A percentile compares a stretch with the other conserved stretches of the same genome.
These are phyloP conservation scores for Manis crassicaudata DNA, from an alignment of 2,797 vertebrate species.

Conservation along the genomic window DNA sequence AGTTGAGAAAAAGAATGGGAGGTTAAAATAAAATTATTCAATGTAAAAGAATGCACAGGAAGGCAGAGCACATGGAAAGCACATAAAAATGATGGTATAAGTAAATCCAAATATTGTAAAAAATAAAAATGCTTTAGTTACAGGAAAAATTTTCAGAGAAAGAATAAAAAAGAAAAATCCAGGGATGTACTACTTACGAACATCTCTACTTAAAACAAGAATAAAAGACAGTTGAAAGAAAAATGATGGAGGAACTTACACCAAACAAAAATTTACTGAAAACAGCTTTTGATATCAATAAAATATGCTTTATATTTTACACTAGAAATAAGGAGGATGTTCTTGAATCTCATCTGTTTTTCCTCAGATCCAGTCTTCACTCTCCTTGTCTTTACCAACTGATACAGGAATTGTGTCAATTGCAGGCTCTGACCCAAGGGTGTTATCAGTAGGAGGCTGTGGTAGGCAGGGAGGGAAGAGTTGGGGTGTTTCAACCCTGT, in stretches of 20 bases:
- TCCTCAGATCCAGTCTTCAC: not conserved
- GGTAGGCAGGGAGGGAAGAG: not conserved
- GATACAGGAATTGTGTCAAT: not conserved
- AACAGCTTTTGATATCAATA: not conserved
- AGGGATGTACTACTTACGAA: not conserved
- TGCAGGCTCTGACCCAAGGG: not conserved
- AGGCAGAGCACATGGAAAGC: not conserved
- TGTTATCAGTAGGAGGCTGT: not conserved
- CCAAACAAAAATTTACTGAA: not conserved
- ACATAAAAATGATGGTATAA: not conserved
- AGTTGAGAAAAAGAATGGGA: not conserved
- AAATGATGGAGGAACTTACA: not conserved
- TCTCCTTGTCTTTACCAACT: not conserved
- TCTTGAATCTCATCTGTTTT: not conserved
- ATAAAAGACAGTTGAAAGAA: not conserved
- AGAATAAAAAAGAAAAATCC: not conserved
- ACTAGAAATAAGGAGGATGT: not conserved
- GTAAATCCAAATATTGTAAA: not conserved
- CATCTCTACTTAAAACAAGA: not conserved
- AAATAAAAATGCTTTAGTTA: not conserved
- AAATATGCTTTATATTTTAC: not conserved
- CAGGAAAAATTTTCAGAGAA: not conserved
- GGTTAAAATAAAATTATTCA: not conserved
- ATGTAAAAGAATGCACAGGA: not conserved
- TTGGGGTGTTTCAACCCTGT: not conserved